A percentile compares a stretch with the other conserved stretches of the same genome.
phyloP scores from a whole-genome alignment of 2,113 vertebrate genomes.

The Vidua chalybeata region DNA sequence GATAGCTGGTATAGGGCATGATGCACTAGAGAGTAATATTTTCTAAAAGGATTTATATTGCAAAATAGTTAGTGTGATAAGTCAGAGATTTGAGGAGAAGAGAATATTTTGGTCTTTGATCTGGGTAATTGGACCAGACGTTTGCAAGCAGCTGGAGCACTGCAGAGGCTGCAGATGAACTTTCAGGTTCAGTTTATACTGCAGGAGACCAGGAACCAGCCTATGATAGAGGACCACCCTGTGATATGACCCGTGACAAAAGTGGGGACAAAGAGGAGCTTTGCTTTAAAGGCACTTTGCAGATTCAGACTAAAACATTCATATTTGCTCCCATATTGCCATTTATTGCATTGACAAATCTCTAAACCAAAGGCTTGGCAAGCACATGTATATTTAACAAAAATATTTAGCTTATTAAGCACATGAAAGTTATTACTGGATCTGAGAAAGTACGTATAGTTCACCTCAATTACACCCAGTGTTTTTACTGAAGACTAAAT shows the following conservation, averaged over 20 bases:
- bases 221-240: not conserved
- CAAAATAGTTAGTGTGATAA: not conserved
- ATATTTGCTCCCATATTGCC: not conserved
- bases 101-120: not conserved
- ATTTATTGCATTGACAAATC: not conserved
- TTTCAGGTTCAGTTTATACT: not conserved
- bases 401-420: not conserved
- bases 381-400: not conserved
- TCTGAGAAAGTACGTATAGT: not conserved
- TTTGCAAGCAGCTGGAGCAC: not conserved
- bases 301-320: not conserved
- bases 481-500: not conserved
- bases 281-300: not conserved
- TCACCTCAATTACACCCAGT: not conserved
- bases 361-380: not conserved
- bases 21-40: not conserved
- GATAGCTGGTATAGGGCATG: not conserved
- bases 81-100: not conserved
- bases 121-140: not conserved
- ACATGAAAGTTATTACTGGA: not conserved
- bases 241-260: not conserved
- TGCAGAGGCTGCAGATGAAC: not conserved
- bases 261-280: not conserved
- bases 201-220: not conserved
- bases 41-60: not conserved